These are phyloP conservation scores for Kradibia gibbosae DNA, from an alignment of 1,140 invertebrate species.

Conservation along the genomic window DNA sequence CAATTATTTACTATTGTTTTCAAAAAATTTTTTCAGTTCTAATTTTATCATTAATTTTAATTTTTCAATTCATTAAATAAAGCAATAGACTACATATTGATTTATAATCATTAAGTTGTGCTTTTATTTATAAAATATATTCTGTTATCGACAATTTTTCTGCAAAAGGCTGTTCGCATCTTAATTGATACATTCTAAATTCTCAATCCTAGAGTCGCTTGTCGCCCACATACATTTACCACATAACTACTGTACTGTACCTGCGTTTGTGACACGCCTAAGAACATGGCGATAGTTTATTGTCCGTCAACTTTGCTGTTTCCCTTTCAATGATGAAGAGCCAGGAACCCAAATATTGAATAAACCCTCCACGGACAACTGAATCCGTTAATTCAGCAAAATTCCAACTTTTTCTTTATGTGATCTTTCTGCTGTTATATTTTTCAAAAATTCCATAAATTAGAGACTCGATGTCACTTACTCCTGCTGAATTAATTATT, in stretches of 20 bases:
- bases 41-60: no score
- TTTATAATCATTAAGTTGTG: neutral
- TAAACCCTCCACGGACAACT: conserved; percentile 13
- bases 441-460: neutral
- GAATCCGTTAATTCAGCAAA: neutral
- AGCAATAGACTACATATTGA: no score
- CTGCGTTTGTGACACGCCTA: conserved; percentile 39
- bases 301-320: conserved; percentile 7
- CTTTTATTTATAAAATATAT: neutral
- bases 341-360: conserved; percentile 26
- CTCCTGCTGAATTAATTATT: neutral
- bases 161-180: neutral
- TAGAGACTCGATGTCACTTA: neutral
- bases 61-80: no score
- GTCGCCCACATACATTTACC: neutral
- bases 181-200: conserved; percentile 18
- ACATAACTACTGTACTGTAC: conserved; percentile 35
- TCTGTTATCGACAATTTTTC: neutral
- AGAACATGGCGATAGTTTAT: conserved; percentile 44
- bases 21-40: no score
- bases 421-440: neutral
- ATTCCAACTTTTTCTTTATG: neutral
- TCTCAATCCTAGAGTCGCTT: neutral
- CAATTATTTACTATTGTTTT: no score
- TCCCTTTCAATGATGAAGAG: conserved; percentile 25